Base-by-base conservation (phyloP, 2,797 vertebrate species). In the Spea hammondii region DNA sequence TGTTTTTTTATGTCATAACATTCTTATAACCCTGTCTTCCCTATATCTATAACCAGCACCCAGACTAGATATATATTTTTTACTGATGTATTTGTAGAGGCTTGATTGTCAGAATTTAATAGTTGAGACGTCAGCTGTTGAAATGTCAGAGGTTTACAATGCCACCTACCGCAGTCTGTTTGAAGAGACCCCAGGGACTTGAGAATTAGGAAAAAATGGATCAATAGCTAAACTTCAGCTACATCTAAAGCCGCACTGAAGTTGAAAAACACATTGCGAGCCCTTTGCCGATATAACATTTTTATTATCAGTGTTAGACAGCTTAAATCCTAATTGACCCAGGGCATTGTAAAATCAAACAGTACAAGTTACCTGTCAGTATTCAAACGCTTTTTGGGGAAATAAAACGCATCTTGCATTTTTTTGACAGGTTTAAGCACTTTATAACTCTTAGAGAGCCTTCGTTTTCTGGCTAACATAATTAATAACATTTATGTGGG, bases 61-160 rank as follows among this genome's bases (percentile, higher is more conserved):
- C 32, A 3, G 32, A 32, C 32, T 32, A 32, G 32, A 2, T 32
- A 32, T 32, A 32, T 32, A 32, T 32, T 32, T 32, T 32, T 32
- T 62, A 62, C n/a, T 74, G 77, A 79, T 79, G 57, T 54, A 79
- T 79, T 70, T 60, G 51, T 67, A 54, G 65, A 68, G 77, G 57
- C 60, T 71, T 78, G 70, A 78, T 79, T 51, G 71, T 71, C 46
- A 47, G 73, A 79, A 79, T 79, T 71, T 74, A 46, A 53, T 74
- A 79, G 54, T 68, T 79, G 77, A 74, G 71, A 74, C 77, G 53
- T 74, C 77, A 79, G 77, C 77, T 74, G 77, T 79, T 74, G 67
- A 67, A 73, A 73, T 60, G 71, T 68, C 70, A 79, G 65, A 54
- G 46, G 47, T 79, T 79, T 62, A 74, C 54, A n/a, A 73, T 74